Percentiles rank a stretch among this genome's conserved stretches.
These are phyloP conservation scores for Nannospalax galili DNA, from an alignment of 2,113 vertebrate genomes.

Conservation along the genomic window DNA sequence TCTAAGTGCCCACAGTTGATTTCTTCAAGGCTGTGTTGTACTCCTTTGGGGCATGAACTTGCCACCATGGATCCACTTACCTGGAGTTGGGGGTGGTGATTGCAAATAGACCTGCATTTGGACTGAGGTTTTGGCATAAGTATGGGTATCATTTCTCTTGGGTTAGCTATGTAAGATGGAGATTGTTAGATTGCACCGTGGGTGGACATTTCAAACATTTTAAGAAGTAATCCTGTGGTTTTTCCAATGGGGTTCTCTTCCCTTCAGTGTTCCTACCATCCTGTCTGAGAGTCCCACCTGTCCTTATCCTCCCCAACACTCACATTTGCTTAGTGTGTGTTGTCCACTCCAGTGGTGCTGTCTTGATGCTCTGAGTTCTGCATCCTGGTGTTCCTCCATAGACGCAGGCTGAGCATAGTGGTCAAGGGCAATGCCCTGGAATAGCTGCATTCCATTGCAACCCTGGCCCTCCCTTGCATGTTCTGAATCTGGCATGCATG, in stretches of 20 bases:
- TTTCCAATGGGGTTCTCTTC: background rate
- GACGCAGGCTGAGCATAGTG: background rate
- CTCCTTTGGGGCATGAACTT: background rate
- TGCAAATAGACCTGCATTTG: background rate
- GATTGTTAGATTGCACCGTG: background rate
- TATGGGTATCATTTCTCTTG: background rate
- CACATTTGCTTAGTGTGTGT: background rate
- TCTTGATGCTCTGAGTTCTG: no score
- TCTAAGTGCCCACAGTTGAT: background rate
- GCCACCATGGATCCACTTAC: background rate
- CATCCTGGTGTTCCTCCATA: background rate
- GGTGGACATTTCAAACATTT: background rate
- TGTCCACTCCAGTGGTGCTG: background rate
- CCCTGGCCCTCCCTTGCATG: rapidly evolving
- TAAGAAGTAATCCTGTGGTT: rapidly evolving
- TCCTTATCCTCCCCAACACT: background rate
- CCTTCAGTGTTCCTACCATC: rapidly evolving
- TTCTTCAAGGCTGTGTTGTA: background rate
- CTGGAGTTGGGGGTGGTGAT: background rate
- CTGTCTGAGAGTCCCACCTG: background rate
- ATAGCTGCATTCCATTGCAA: background rate
- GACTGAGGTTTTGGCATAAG: background rate
- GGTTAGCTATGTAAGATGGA: background rate
- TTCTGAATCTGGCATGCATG: background rate
- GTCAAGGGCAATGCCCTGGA: no score